phyloP scores from a whole-genome alignment of 2,113 vertebrate species.

The Phrynosoma platyrhinos region DNA sequence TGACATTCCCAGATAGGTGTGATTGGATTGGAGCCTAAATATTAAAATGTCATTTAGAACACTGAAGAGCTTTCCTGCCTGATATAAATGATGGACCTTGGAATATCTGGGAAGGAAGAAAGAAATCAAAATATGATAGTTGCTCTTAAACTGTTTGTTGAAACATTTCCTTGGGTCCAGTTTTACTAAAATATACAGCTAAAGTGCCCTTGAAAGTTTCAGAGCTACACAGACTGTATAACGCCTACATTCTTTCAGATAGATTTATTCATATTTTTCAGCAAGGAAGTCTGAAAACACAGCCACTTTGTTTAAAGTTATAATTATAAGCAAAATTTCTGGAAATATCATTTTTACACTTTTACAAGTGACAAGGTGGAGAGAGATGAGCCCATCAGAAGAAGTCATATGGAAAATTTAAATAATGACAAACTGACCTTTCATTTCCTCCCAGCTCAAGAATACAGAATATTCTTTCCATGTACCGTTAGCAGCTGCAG shows the following conservation, averaged over 20 bases:
- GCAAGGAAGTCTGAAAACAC: background rate
- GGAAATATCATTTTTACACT: background rate
- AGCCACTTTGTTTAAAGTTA: background rate
- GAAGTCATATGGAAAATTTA: background rate
- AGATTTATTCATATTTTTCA: background rate
- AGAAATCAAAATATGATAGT: background rate
- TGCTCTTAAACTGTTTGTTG: background rate
- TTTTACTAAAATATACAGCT: background rate
- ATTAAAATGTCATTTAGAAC: conserved; percentile 3
- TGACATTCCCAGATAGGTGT: background rate
- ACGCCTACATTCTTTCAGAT: background rate
- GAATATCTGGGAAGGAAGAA: background rate
- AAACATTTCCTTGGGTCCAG: background rate
- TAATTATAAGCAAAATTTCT: background rate
- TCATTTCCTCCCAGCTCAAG: background rate
- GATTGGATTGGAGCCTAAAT: background rate
- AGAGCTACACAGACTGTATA: background rate
- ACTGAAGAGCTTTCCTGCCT: background rate
- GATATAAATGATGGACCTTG: background rate
- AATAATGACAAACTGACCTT: background rate
- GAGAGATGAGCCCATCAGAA: background rate
- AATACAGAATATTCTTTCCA: background rate
- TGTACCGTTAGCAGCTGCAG: background rate
- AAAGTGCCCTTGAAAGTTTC: background rate
- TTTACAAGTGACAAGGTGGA: background rate